Evolutionary conservation across 1,140 invertebrate genomes (phyloP), one percentile per base, ranked within the genome.

Genomic region (Dendrolimus punctatus): DNA sequence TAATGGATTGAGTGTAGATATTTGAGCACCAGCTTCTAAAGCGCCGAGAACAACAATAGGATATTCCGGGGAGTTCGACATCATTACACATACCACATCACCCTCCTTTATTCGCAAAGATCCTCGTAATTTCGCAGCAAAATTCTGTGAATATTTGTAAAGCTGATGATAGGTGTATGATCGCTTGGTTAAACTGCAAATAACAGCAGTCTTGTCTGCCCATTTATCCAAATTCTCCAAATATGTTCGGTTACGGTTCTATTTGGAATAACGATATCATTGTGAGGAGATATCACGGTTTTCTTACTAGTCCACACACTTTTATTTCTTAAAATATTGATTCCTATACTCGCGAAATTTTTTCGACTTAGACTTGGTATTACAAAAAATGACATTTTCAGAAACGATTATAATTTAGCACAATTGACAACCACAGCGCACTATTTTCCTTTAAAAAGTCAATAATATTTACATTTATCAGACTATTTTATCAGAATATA

Each of bases 1-100:
- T 39, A 91, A 77, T 1, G 94, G 93, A 87, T 96, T 97, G 0
- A 94, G 88, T 1, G 94, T 92, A 8, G 94, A 95, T 2, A 94
- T 88, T 39, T 91, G 68, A 1, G 94, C 82, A 0, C 94, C 94
- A 7, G 92, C 91, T 67, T 92, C 90, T 6, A 93, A 69, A 45
- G 88, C 88, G 5, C 93, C 95, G 38, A 95, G 70, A 36, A 91
- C 73, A 8, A 90, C 89, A 6, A 95, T 87, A 1, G 90, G 77
- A 71, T 89, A 93, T 72, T 96, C 94, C 0, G 94, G 93, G 36
- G 90, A 74, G 81, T 96, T 97, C 7, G 92, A 90, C 58, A 93
- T 71, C 56, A 93, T 88, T 2, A 95, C 55, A 36, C 91, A 92
- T 4, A 95, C 65, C 0, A 93, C 89, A 68, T 95, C 93, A 2